Percentiles rank a stretch among this genome's conserved stretches.
Evolutionary conservation across 1,140 invertebrate species (phyloP).

Genomic region (Drosophila sucinea): DNA sequence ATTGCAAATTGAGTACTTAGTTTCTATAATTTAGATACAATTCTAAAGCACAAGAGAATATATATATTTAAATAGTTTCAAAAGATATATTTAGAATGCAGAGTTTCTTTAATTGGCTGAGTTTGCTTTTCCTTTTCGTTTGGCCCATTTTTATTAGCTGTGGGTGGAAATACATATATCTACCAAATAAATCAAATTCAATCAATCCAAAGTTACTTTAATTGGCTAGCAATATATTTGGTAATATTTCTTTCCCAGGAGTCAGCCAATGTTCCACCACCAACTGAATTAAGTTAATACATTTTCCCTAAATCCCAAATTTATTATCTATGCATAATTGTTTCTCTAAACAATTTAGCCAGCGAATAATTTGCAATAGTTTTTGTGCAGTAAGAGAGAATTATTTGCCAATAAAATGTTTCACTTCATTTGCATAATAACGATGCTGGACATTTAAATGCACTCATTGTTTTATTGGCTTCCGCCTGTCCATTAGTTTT

Average conservation of each 20-base stretch:
- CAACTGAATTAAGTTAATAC: not conserved
- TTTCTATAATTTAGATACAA: too few species aligned
- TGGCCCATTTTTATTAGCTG: too few species aligned
- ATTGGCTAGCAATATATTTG: too few species aligned
- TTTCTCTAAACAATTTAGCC: slow-evolving; percentile 49
- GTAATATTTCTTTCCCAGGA: too few species aligned
- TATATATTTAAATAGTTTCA: too few species aligned
- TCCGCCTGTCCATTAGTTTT: slow-evolving; percentile 35
- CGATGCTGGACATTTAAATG: slow-evolving; percentile 11
- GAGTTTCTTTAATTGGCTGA: not conserved
- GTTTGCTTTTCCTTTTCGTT: not conserved
- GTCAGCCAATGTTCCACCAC: too few species aligned
- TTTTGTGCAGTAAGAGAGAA: slow-evolving; percentile 31
- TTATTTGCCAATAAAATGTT: slow-evolving; percentile 54
- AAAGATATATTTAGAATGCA: not conserved
- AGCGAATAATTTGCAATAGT: slow-evolving; percentile 30
- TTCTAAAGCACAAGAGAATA: too few species aligned
- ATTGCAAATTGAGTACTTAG: too few species aligned
- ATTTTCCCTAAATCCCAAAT: not conserved
- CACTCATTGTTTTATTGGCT: slow-evolving; percentile 2
- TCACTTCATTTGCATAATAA: slow-evolving; percentile 67
- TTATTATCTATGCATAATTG: not conserved
- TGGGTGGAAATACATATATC: too few species aligned
- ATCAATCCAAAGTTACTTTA: too few species aligned
- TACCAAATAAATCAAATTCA: too few species aligned